Evolutionary conservation across 2,888 invertebrate species (phyloP), one percentile per base, ranked within the genome.

Genomic region (Metallyticus violacea): DNA sequence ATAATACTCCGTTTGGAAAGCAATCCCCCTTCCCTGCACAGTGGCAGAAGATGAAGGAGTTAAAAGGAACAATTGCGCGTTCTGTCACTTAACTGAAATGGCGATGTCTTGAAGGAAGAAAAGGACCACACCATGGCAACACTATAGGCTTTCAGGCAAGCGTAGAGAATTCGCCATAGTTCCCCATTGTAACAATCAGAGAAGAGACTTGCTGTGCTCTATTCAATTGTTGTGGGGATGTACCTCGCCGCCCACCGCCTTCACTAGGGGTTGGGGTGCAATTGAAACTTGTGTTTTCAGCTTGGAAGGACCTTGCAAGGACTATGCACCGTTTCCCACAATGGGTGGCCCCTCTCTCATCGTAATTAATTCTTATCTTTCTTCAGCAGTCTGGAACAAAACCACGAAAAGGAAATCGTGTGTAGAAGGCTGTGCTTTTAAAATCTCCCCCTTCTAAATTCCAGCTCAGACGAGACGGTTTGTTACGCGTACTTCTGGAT

Each of bases 281-380:
- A 85, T 78, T 77, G 85, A 85, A 85, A 76, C 85, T 85, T 85
- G 85, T 85, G 76, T 85, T 85, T 85, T 79, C 77, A 77, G 26
- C 84, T 62, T 62, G 40, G 40, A 62, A 62, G 40, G 40, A 62
- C 40, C 40, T 62, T 62, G 40, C 40, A 62, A 22, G 40, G 40
- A 62, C 40, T 62, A 26, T 79, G 78, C 78, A 40, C 62, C 79
- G 79, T 79, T 62, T 28, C 26, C 83, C n/a, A 83, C 77, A 76
- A 76, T 77, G 77, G 77, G 40, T 25, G 25, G 26, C 27, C 28
- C 30, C 15, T 28, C 77, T 83, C 62, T 62, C 83, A 77, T 26
- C 79, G 91, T 92, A 92, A 92, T 92, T 92, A 92, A 92, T 92
- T 92, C 92, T 92, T 92, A 92, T 92, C 92, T 91, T 91, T 91